These are phyloP conservation scores for Rutpela maculata DNA, from an alignment of 2,888 invertebrate species.

Conservation along the genomic window DNA sequence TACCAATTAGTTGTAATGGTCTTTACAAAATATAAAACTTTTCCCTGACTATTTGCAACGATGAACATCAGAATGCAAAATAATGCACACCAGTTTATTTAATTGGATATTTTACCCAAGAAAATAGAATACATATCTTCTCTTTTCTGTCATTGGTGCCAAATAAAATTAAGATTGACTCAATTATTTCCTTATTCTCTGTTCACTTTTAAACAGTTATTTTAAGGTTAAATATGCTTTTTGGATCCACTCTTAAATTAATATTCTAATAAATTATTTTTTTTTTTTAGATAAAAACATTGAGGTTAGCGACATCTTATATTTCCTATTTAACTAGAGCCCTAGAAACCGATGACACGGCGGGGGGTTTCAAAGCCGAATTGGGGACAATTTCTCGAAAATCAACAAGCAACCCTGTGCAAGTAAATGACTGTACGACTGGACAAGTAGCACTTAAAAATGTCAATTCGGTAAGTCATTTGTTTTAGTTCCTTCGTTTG, in stretches of 20 bases:
- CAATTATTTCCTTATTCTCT: no score
- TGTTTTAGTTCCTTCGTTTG: constrained; percentile 20
- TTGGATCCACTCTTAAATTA: not conserved
- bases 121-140: no score
- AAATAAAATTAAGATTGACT: no score
- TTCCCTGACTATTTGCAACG: no score
- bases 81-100: no score
- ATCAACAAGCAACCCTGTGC: constrained; percentile 64
- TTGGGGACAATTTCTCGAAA: constrained; percentile 75
- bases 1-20: not conserved
- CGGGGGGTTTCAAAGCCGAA: constrained; percentile 91
- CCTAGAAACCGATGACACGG: constrained; percentile 89
- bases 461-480: constrained; percentile 68
- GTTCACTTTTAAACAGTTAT: no score
- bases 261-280: not conserved
- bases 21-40: no score
- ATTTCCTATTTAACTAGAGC: constrained; percentile 94
- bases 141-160: no score
- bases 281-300: constrained; percentile 89
- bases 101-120: no score
- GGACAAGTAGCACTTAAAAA: constrained; percentile 67
- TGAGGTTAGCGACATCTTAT: constrained; percentile 93
- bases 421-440: constrained; percentile 66
- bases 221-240: constrained; percentile 1
- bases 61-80: no score